phyloP scores from a whole-genome alignment of 2,888 invertebrate genomes.

The Dicyrtoma fusca region DNA sequence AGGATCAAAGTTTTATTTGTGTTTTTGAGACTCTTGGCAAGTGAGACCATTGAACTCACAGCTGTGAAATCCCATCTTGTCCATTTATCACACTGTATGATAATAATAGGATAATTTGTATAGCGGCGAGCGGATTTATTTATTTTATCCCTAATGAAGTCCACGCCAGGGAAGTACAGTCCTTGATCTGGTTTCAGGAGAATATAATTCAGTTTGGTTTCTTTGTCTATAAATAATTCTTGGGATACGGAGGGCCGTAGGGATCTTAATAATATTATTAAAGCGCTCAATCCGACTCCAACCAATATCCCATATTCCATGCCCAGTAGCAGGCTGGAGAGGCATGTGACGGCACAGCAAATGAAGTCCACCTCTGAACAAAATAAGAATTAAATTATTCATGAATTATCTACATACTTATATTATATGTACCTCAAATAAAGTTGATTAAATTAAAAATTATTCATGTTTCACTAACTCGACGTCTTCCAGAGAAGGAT shows the following conservation, averaged over 20 bases:
- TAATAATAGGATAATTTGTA: constrained; percentile 38
- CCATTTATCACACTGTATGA: constrained; percentile 17
- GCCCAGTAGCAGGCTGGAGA: constrained; percentile 78
- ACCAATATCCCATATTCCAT: constrained; percentile 84
- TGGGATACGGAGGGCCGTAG: constrained; percentile 81
- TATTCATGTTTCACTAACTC: too few relatives aligned
- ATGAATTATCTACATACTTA: not conserved
- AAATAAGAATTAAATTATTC: not conserved
- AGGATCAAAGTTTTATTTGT: constrained; percentile 33
- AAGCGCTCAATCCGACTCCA: constrained; percentile 77
- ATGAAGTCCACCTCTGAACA: constrained; percentile 78
- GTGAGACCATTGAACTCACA: too few relatives aligned
- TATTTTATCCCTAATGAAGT: constrained; percentile 43
- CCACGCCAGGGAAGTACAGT: constrained; percentile 48
- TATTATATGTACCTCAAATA: too few relatives aligned
- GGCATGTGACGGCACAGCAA: constrained; percentile 80
- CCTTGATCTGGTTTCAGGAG: constrained; percentile 39
- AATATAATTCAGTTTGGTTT: constrained; percentile 26
- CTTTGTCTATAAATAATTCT: constrained; percentile 68
- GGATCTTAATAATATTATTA: constrained; percentile 84
- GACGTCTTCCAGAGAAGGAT: constrained; percentile 75
- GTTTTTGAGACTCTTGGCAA: too few relatives aligned
- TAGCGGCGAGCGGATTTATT: constrained; percentile 43
- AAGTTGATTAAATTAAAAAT: too few relatives aligned
- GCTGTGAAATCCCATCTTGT: constrained; percentile 15